Conservation (phyloP, 35 echinoderm and acorn worm genomes). For the Ptychodera flava region DNA sequence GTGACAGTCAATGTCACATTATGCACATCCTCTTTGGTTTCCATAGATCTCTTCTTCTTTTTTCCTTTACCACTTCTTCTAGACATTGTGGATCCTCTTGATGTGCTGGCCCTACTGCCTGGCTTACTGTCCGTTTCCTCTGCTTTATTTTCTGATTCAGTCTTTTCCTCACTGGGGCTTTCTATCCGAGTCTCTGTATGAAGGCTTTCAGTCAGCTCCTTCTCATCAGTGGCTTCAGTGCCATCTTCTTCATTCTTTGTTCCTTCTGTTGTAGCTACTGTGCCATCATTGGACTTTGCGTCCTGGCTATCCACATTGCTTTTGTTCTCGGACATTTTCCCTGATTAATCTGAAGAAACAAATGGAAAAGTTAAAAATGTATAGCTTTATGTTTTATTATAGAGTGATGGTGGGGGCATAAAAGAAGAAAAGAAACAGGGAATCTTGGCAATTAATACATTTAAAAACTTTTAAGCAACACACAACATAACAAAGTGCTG, state of each 20-base stretch:
- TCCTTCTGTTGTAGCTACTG: neutral
- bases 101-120: neutral
- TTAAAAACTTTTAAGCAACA: neutral
- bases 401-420: too few relatives aligned
- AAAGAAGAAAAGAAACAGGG: too few relatives aligned
- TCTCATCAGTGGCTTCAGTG: neutral
- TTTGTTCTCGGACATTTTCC: neutral
- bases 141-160: neutral
- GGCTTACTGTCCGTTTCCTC: neutral
- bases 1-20: constrained; percentile 82
- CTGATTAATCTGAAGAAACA: neutral
- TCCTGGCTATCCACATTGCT: neutral
- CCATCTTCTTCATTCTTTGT: neutral
- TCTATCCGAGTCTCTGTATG: neutral
- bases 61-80: neutral
- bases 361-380: neutral
- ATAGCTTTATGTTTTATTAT: too few relatives aligned
- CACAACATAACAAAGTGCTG: neutral
- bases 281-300: neutral
- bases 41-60: constrained; percentile 21
- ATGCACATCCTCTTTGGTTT: constrained; percentile 39
- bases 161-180: neutral
- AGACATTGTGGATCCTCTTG: neutral
- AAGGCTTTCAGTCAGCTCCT: neutral
- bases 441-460: neutral